Evolutionary conservation across 2,888 invertebrate species (phyloP).

Genomic region (Trichogramma dendrolimi): DNA sequence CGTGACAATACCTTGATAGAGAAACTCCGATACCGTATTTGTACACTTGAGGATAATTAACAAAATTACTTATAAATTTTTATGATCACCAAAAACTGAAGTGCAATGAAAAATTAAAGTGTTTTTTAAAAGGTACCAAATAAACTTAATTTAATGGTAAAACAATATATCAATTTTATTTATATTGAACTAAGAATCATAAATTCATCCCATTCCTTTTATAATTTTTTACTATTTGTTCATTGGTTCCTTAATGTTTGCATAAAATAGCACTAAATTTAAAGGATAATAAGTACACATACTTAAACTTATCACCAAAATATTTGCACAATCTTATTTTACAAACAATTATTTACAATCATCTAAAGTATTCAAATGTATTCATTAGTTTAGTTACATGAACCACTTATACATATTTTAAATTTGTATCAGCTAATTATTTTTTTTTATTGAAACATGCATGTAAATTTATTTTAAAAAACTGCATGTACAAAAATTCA

Average conservation of each 20-base stretch:
- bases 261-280: slow-evolving; percentile 1
- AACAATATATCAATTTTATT: neutral
- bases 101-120: no score
- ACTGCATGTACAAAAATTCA: slow-evolving; percentile 13
- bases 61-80: no score
- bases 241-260: neutral
- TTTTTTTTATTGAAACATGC: neutral
- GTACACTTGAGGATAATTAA: no score
- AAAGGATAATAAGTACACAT: slow-evolving; percentile 17
- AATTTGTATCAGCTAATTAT: neutral
- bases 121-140: no score
- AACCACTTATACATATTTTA: neutral
- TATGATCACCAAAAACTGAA: no score
- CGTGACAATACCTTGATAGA: no score
- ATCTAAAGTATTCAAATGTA: neutral
- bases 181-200: neutral
- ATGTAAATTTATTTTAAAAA: slow-evolving; percentile 3
- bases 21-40: no score
- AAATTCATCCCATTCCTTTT: neutral
- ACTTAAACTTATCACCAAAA: slow-evolving; percentile 18
- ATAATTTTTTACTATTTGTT: neutral
- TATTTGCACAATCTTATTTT: slow-evolving; percentile 29
- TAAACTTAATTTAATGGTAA: no score
- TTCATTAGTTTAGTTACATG: neutral
- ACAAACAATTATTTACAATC: slow-evolving; percentile 28